phyloP scores from a whole-genome alignment of 2,888 invertebrate genomes.

The Xylota segnis region DNA sequence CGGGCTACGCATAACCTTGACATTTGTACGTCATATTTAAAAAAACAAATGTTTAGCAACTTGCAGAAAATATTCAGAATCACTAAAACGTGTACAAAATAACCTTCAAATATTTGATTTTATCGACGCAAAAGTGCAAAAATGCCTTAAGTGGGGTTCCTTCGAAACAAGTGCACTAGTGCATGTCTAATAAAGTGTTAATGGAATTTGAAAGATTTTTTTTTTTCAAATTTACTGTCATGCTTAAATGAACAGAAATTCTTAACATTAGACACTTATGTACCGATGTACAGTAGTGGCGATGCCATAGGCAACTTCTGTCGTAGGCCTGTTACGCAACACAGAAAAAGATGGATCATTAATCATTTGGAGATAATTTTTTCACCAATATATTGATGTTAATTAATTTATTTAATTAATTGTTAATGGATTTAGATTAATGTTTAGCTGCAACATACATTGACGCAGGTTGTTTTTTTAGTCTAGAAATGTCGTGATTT shows the following conservation, averaged over 20 bases:
- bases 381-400: conserved; percentile 18
- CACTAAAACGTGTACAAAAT: conserved; percentile 8
- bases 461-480: not conserved
- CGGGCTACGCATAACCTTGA: not conserved
- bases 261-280: not conserved
- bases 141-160: not conserved
- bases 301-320: no score
- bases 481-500: no score
- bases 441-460: not conserved
- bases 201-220: not conserved
- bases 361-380: not conserved
- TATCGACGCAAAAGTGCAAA: not conserved
- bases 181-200: not conserved
- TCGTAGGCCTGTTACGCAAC: not conserved
- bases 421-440: not conserved
- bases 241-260: not conserved
- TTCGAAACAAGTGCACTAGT: not conserved
- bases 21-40: not conserved
- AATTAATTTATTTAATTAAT: conserved; percentile 9
- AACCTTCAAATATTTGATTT: conserved; percentile 8
- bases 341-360: not conserved
- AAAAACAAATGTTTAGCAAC: not conserved
- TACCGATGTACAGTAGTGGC: no score
- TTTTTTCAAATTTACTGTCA: no score
- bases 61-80: conserved; percentile 7